A percentile compares a stretch with the other conserved stretches of the same genome.
Conservation (phyloP, 2,888 invertebrate species). For the Pseudococcus jackbeardsleyi region DNA sequence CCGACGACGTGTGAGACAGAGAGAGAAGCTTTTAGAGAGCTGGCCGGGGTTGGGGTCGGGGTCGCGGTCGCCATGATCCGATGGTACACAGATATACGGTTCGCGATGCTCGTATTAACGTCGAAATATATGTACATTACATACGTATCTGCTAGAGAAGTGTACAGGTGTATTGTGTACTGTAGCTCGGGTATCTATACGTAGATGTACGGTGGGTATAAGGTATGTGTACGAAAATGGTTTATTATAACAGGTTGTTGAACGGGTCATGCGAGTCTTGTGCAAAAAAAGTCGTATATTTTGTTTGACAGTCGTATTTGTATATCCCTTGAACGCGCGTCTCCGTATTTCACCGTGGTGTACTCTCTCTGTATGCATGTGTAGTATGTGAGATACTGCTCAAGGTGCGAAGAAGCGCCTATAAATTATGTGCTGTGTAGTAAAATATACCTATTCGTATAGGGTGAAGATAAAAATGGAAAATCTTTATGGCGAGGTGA, state of each 20-base stretch:
- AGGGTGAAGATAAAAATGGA: neutral
- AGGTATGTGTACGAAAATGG: slow-evolving; percentile 30
- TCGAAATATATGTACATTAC: neutral
- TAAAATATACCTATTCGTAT: neutral
- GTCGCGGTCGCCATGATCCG: neutral
- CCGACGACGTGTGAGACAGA: neutral
- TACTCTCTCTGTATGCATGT: neutral
- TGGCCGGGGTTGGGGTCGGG: too few species aligned
- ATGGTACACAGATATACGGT: neutral
- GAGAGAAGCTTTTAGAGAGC: neutral
- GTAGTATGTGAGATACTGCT: neutral
- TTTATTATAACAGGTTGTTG: slow-evolving; percentile 52
- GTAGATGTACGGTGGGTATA: neutral
- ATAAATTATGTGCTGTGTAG: neutral
- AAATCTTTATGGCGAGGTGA: neutral
- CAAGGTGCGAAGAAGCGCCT: neutral
- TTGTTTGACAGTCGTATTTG: slow-evolving; percentile 31
- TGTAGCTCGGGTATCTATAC: neutral
- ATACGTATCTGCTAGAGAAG: neutral
- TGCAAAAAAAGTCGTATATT: slow-evolving; percentile 34
- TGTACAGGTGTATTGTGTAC: neutral
- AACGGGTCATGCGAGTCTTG: slow-evolving; percentile 32
- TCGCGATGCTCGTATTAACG: neutral
- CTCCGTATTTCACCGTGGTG: neutral
- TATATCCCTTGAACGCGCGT: neutral